These are phyloP conservation scores for Rhimphoctona megacephalus DNA, from an alignment of 2,888 invertebrate genomes.

Conservation along the genomic window DNA sequence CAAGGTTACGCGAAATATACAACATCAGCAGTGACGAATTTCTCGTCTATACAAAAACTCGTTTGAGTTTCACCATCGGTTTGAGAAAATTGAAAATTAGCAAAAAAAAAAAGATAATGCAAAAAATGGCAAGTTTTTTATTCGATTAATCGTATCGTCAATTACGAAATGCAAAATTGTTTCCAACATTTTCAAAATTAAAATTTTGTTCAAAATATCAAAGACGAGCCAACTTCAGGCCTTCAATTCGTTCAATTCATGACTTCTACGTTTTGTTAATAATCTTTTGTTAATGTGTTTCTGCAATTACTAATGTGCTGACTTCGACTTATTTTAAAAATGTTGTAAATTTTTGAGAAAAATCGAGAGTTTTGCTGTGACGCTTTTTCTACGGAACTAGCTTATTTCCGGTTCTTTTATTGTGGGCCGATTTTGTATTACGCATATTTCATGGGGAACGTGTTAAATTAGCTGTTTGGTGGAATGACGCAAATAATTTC, in stretches of 20 bases:
- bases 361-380: neutral
- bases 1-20: slow-evolving; percentile 47
- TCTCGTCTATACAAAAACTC: slow-evolving; percentile 21
- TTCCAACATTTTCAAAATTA: neutral
- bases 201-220: neutral
- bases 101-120: neutral
- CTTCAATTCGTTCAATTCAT: no score
- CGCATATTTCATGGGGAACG: neutral
- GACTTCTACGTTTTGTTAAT: no score
- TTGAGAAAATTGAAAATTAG: neutral
- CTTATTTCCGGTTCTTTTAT: slow-evolving; percentile 12
- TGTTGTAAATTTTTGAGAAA: neutral
- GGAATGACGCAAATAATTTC: neutral
- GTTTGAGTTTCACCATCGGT: slow-evolving; percentile 13
- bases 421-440: neutral
- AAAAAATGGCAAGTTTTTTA: neutral
- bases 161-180: neutral
- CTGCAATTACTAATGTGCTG: no score
- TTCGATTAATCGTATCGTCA: neutral
- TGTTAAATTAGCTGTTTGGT: neutral
- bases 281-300: no score
- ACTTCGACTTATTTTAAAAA: no score
- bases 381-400: neutral
- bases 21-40: slow-evolving; percentile 22
- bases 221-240: no score